Conservation (phyloP, 2,113 vertebrate species). For the Salvelinus namaycush region DNA sequence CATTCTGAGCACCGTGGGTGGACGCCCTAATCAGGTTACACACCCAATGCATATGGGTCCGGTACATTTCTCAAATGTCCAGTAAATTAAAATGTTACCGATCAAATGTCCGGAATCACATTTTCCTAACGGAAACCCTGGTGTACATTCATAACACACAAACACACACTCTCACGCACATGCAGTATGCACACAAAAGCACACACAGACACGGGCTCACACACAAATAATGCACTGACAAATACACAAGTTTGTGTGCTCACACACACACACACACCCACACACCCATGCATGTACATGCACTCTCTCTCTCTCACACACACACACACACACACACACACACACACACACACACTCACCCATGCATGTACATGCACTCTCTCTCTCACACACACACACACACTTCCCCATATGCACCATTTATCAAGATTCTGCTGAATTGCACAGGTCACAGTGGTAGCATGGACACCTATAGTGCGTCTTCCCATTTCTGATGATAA, state of each 20-base stretch:
- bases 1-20: no score
- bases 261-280: not conserved
- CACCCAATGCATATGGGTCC: no score
- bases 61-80: no score
- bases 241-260: no score
- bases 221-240: not conserved
- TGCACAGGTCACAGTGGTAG: slow-evolving; percentile 40
- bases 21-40: no score
- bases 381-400: slow-evolving; percentile 5
- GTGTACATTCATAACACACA: not conserved
- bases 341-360: not conserved
- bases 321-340: not conserved
- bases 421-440: slow-evolving; percentile 59
- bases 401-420: not conserved
- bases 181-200: not conserved
- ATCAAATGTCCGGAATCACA: no score
- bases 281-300: no score
- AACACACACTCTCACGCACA: slow-evolving; percentile 11
- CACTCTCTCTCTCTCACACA: no score
- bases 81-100: no score
- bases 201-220: slow-evolving; percentile 1
- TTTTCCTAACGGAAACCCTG: no score
- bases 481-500: slow-evolving; percentile 48
- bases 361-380: not conserved
- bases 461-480: slow-evolving; percentile 34